phyloP scores from a whole-genome alignment of 2,113 vertebrate genomes.

The Chloropsis cyanopogon region DNA sequence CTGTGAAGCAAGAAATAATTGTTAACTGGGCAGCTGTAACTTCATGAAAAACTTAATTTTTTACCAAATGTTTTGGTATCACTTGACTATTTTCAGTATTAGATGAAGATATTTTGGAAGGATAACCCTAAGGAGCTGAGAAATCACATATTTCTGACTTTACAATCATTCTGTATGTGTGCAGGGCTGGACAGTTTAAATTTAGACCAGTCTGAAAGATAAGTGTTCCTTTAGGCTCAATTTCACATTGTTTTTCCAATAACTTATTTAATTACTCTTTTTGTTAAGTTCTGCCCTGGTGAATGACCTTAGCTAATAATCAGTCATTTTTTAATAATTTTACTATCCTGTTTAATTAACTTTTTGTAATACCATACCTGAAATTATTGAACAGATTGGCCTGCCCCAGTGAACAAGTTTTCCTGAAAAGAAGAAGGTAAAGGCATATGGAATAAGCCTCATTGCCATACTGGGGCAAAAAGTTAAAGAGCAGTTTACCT shows the following conservation, averaged over 20 bases:
- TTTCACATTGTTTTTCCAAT: constrained; percentile 4
- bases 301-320: constrained; percentile 14
- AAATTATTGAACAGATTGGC: background rate
- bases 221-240: background rate
- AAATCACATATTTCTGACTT: background rate
- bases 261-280: background rate
- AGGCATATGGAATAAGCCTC: background rate
- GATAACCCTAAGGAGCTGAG: background rate
- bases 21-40: background rate
- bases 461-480: background rate
- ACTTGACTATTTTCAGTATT: background rate
- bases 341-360: background rate
- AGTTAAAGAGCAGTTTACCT: background rate
- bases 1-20: background rate
- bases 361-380: background rate
- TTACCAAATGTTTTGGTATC: background rate
- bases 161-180: background rate
- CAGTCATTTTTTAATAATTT: background rate
- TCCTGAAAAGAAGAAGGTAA: background rate
- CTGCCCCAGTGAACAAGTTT: background rate
- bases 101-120: background rate
- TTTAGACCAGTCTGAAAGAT: constrained; percentile 3
- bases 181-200: background rate
- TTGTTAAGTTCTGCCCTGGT: background rate
- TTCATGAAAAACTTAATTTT: background rate